Base-by-base conservation (phyloP, 2,888 invertebrate species). In the Empis livida region DNA sequence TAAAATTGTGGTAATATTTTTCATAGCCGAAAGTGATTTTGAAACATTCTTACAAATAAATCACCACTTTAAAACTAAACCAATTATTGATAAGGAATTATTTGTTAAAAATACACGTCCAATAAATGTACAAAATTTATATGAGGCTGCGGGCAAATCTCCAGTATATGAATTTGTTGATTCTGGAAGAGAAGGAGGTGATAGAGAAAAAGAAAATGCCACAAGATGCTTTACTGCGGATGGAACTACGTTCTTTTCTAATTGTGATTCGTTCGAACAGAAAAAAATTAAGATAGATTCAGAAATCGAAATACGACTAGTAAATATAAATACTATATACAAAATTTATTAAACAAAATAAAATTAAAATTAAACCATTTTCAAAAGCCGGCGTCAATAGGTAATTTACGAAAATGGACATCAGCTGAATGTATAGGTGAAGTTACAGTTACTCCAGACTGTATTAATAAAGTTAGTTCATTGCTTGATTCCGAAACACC, bases 21-120 rank as follows among this genome's bases (percentile, higher is more conserved):
- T 84, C 81, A 45, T 79, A 92, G 92, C 92, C 70, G 91, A 90
- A 74, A 86, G 92, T 64, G 89, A 91, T 76, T 83, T 93, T 72
- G 83, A 84, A 63, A 80, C 83, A 66, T 92, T 91, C 76, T 87
- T 88, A 57, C 67, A 78, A 59, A 78, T 82, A 65, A 86, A 81
- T 72, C 74, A 78, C 58, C 86, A 89, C 73, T 90, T 80, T 73
- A 77, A 75, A 65, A 76, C 82, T 58, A 75, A 76, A 61, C 80
- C 81, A 65, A 76, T 78, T 59, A 76, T 81, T 63, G 76, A 77
- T 62, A 79, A 81, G 59, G 77, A 78, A 59, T 76, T 92, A 57
- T 92, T 93, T 71, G 80, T 80, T 53, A 72, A 78, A 52, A 78
- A 78, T 55, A 80, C 83, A 44, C 80, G 83, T 55, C 88, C 92